Evolutionary conservation across 1,140 invertebrate species (phyloP), one percentile per base, ranked within the genome.

Genomic region (Dendroctonus ponderosae): DNA sequence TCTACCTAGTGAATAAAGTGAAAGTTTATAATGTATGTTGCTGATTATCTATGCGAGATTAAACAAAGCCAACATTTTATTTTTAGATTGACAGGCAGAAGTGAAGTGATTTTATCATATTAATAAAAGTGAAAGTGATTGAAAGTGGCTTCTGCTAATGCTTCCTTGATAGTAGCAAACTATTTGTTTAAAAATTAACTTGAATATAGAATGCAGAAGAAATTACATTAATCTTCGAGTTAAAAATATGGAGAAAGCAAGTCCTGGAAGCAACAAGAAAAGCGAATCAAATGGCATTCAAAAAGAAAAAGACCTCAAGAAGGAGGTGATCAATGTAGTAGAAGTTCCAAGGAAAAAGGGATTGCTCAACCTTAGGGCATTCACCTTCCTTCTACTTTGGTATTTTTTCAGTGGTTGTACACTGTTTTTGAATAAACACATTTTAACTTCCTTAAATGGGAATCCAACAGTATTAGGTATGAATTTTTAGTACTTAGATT

Each of bases 381-480:
- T 91, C 37, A 76, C 85, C 63, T 91, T 91, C 75, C 79, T 92
- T 9, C 78, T 86, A 26, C 76, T 91, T 41, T 92, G 90, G 90
- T 92, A 91, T 71, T 82, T 91, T 69, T 91, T 91, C 75, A 91
- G 89, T 76, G 87, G 86, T 6, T 87, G 86, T 74, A 93, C 91
- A 6, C 80, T 93, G 44, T 93, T 93, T 78, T 79, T 92, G 26
- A 93, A 93, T 79, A 93, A 93, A 77, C 92, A 92, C 73, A 91
- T 93, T 74, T 78, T 93, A 39, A 85, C 89, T 5, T 90, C 87
- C 72, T 82, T 91, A 75, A 83, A 87, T 75, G 90, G 89, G n/a
- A 90, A 93, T 79, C 88, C 91, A 6, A 88, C 87, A 50, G 79
- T 93, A 51, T 80, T 93, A 78, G 90, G 91, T 92, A 84, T 81